These are phyloP conservation scores for Zalophus californianus DNA, from an alignment of 2,797 vertebrate genomes.

Conservation along the genomic window DNA sequence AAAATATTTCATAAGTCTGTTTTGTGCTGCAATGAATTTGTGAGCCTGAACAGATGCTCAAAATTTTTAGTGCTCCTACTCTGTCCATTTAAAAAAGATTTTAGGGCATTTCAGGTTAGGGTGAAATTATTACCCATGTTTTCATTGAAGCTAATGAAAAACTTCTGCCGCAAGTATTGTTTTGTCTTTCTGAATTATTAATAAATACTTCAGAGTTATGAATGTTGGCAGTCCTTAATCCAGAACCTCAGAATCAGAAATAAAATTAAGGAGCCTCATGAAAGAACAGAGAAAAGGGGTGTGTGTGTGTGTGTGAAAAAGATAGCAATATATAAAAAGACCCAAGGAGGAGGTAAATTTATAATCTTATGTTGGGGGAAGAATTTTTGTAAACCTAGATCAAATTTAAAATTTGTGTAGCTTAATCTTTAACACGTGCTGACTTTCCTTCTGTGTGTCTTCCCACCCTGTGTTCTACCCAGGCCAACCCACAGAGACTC, in stretches of 20 bases:
- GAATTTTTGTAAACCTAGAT: background rate
- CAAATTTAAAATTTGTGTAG: background rate
- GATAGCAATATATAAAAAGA: background rate
- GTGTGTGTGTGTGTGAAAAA: background rate
- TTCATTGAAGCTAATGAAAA: background rate
- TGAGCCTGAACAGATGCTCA: background rate
- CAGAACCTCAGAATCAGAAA: background rate
- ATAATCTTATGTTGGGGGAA: background rate
- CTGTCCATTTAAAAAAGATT: background rate
- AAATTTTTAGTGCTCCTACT: background rate
- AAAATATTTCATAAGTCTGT: background rate
- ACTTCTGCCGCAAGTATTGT: background rate
- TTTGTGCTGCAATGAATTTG: background rate
- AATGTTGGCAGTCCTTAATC: background rate
- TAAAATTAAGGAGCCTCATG: background rate
- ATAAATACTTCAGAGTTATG: background rate
- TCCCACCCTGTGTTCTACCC: background rate
- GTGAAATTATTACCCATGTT: background rate
- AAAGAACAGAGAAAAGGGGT: background rate
- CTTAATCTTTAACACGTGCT: background rate
- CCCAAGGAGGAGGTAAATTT: background rate
- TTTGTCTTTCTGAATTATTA: constrained; percentile 8
- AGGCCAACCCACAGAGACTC: too few relatives aligned
- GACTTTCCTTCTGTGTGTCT: background rate
- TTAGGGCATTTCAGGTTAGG: background rate